A percentile compares a stretch with the other conserved stretches of the same genome.
Evolutionary conservation across 2,888 invertebrate genomes (phyloP).

Genomic region (Tipula unca): DNA sequence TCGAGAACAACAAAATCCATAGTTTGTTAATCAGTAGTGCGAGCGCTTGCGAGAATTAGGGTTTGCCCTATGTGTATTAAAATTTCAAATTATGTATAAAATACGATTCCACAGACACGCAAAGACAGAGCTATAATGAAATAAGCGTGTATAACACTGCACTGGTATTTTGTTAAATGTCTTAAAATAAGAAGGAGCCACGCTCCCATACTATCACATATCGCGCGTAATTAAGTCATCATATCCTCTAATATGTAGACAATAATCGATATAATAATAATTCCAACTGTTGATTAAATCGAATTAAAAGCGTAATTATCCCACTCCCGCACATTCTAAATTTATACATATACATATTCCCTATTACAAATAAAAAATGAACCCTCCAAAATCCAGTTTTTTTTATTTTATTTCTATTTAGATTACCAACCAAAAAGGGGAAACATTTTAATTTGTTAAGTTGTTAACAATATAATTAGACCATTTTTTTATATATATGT

Average conservation of each 20-base stretch:
- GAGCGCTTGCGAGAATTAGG: no score
- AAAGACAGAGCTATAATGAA: no score
- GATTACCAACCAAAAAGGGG: neutral
- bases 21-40: no score
- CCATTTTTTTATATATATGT: neutral
- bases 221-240: neutral
- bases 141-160: no score
- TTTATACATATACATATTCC: neutral
- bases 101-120: no score
- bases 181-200: neutral
- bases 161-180: no score
- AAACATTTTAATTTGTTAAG: constrained; percentile 8
- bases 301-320: neutral
- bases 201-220: neutral
- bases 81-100: no score
- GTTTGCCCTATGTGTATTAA: no score
- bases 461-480: neutral
- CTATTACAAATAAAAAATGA: neutral
- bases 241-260: neutral
- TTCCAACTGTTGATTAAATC: neutral
- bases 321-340: neutral
- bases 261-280: neutral
- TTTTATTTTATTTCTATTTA: neutral
- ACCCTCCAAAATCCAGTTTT: neutral
- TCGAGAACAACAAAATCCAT: no score